Evolutionary conservation across 2,888 invertebrate genomes (phyloP), one percentile per base, ranked within the genome.

Genomic region (Chrysolina oricalcia): DNA sequence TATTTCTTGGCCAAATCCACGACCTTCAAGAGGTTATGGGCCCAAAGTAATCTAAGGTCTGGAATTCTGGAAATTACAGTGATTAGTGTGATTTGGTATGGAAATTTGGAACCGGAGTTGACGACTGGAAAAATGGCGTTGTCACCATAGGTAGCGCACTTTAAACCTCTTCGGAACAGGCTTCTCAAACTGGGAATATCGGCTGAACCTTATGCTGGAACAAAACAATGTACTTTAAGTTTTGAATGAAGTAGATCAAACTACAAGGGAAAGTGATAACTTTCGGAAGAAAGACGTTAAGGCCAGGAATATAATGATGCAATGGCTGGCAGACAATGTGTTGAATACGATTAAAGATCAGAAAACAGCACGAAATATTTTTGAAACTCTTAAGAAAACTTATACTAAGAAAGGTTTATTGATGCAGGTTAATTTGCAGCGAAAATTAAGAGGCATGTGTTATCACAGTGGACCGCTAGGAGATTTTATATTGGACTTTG

Each of bases 281-380:
- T n/a, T n/a, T n/a, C n/a, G n/a, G n/a, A n/a, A n/a, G n/a, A n/a
- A n/a, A n/a, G n/a, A 75, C 46, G 56, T 69, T 13, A 78, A 75
- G 48, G 78, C 75, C 27, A 64, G 74, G 56, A 71, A 73, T 17
- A 66, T 76, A n/a, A 64, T 75, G 19, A 72, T 71, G 19, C 75
- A 78, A 53, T 75, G 73, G 41, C 41, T 75, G 67, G 56, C 78
- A 1, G 75, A 78, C 48, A 75, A 75, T 53, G 69, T 77, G 23
- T 59, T 77, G 68, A 74, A 77, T 67, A 59, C 65, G 9, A 27
- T 75, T 10, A 78, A 73, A 50, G 27, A 21, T 13, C 73, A 78
- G 63, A 68, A n/a, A 50, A 69, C 72, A 48, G 76, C 74, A 13
- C 66, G 65, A 27, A 70, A 75, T 41, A 77, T 77, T 10, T 72